phyloP scores from a whole-genome alignment of 2,888 invertebrate species.

The Acronicta aceris region DNA sequence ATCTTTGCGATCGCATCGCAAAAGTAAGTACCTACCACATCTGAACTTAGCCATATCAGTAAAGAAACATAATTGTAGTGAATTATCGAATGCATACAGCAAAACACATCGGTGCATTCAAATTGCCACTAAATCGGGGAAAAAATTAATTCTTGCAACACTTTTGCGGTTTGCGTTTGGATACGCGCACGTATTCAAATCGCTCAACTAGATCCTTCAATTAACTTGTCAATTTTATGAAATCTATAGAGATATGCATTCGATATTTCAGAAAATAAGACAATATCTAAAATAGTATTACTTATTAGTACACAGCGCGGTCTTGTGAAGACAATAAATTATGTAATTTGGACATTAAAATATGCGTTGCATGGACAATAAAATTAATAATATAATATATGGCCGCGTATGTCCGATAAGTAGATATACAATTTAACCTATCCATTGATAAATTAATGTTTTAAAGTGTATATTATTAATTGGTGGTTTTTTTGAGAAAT shows the following conservation, averaged over 20 bases:
- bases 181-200: slow-evolving; percentile 16
- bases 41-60: slow-evolving; percentile 54
- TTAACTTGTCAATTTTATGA: slow-evolving; percentile 37
- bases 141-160: slow-evolving; percentile 31
- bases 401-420: slow-evolving; percentile 66
- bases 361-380: slow-evolving; percentile 47
- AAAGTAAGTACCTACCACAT: slow-evolving; percentile 53
- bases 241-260: slow-evolving; percentile 41
- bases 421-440: slow-evolving; percentile 75
- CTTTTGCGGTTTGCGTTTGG: slow-evolving; percentile 15
- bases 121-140: slow-evolving; percentile 25
- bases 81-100: slow-evolving; percentile 53
- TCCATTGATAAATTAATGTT: slow-evolving; percentile 76
- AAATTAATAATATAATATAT: slow-evolving; percentile 37
- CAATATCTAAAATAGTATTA: slow-evolving; percentile 43
- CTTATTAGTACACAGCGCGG: slow-evolving; percentile 49
- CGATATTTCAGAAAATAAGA: slow-evolving; percentile 51
- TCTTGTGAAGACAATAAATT: slow-evolving; percentile 57
- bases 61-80: slow-evolving; percentile 39
- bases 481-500: slow-evolving; percentile 85
- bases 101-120: slow-evolving; percentile 5
- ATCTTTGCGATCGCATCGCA: slow-evolving; percentile 68
- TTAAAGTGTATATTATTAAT: slow-evolving; percentile 85
- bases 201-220: slow-evolving; percentile 36
- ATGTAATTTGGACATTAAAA: slow-evolving; percentile 60